Percentiles rank a stretch among this genome's conserved stretches.
These are phyloP conservation scores for Myrmecobius fasciatus DNA, from an alignment of 2,113 vertebrate species.

Conservation along the genomic window DNA sequence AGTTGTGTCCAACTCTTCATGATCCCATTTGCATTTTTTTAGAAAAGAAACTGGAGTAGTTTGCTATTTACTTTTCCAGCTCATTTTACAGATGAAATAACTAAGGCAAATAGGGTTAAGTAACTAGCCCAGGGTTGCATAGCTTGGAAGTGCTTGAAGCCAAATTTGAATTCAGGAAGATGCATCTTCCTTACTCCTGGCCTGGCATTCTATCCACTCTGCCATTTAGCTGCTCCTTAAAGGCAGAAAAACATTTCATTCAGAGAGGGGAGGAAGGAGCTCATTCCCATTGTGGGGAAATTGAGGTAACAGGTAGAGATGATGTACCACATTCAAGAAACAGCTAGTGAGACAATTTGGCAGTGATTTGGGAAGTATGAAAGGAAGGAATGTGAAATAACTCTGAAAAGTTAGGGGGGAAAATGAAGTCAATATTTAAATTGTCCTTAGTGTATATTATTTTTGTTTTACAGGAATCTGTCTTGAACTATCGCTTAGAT, in stretches of 20 bases:
- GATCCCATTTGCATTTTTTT: neutral
- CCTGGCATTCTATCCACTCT: neutral
- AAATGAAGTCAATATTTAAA: neutral
- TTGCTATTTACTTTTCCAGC: neutral
- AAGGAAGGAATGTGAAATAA: neutral
- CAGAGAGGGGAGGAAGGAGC: neutral
- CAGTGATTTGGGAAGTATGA: neutral
- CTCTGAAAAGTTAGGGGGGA: neutral
- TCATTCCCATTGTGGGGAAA: neutral
- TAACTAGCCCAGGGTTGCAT: neutral
- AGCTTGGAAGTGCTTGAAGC: neutral
- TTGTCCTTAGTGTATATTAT: neutral
- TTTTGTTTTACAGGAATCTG: constrained; percentile 90
- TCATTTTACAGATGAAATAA: neutral
- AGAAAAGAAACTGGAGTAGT: neutral
- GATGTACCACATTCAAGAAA: neutral
- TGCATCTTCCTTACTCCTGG: neutral
- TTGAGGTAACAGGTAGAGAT: neutral
- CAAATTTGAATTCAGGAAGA: neutral
- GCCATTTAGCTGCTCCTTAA: neutral
- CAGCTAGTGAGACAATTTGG: neutral
- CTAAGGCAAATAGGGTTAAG: too few relatives aligned
- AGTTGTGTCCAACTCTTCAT: neutral
- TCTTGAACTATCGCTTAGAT: constrained; percentile 97
- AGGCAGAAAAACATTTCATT: neutral